A percentile compares a stretch with the other conserved stretches of the same genome.
Evolutionary conservation across 2,113 vertebrate genomes (phyloP).

Genomic region (Agelaius tricolor): DNA sequence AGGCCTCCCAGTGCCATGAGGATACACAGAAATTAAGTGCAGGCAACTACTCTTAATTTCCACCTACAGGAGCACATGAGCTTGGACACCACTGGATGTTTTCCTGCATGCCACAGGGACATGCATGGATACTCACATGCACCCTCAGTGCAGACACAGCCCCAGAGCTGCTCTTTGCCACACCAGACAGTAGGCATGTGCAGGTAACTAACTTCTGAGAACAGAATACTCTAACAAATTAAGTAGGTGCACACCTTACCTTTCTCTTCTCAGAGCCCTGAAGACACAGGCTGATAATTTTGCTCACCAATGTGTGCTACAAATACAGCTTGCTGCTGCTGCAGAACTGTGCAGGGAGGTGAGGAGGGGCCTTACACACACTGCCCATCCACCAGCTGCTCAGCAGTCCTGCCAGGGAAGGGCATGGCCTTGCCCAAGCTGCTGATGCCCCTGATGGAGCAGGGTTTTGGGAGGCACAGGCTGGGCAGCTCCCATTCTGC

Average conservation of each 20-base stretch:
- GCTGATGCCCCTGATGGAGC: background rate
- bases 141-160: background rate
- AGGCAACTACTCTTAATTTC: background rate
- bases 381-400: background rate
- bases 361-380: fast-evolving
- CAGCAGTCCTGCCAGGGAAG: background rate
- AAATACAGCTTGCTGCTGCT: background rate
- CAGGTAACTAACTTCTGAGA: background rate
- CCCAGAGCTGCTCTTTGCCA: background rate
- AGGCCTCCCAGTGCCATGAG: background rate
- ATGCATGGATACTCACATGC: fast-evolving
- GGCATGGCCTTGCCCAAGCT: background rate
- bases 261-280: background rate
- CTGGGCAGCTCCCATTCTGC: background rate
- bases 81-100: background rate
- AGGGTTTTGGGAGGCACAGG: background rate
- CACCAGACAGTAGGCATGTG: background rate
- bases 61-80: background rate
- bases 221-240: background rate
- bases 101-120: background rate
- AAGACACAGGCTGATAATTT: background rate
- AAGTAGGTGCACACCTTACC: too few species aligned
- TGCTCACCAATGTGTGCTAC: background rate
- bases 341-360: background rate
- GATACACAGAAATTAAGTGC: background rate